phyloP scores from a whole-genome alignment of 2,113 vertebrate species.

The Neotoma lepida region DNA sequence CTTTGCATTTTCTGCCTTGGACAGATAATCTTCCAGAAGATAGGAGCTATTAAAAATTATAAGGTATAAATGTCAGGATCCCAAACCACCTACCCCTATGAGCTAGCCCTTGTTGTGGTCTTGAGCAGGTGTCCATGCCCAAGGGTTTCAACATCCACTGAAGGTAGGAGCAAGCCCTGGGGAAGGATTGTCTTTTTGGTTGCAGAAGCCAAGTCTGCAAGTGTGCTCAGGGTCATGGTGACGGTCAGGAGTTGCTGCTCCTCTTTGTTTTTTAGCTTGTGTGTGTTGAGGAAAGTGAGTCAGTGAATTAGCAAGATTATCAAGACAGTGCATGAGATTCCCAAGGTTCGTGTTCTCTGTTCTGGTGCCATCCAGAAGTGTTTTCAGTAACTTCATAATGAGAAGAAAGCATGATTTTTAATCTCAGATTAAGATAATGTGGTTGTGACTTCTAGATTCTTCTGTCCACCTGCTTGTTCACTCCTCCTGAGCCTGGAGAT shows the following conservation, averaged over 20 bases:
- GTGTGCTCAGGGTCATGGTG: rapidly evolving
- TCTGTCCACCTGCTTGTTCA: too few relatives aligned
- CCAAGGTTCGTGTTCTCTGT: background rate
- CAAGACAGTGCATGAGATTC: background rate
- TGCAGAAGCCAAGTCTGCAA: rapidly evolving
- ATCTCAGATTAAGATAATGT: background rate
- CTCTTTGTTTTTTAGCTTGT: background rate
- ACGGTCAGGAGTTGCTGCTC: rapidly evolving
- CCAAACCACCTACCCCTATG: background rate
- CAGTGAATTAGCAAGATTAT: background rate
- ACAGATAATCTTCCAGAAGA: background rate
- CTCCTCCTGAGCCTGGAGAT: background rate
- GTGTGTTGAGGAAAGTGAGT: background rate
- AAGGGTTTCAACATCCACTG: background rate
- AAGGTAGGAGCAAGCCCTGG: background rate
- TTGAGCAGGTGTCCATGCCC: background rate
- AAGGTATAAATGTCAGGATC: background rate
- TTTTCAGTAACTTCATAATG: constrained; percentile 17
- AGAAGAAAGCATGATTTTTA: background rate
- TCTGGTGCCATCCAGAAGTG: background rate
- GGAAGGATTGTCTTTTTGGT: background rate
- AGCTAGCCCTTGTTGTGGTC: rapidly evolving
- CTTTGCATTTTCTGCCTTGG: background rate
- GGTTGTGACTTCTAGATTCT: background rate
- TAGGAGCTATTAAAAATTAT: background rate